Percentiles rank a stretch among this genome's conserved stretches.
phyloP scores from a whole-genome alignment of 2,797 vertebrate genomes.

The Coilia nasus region DNA sequence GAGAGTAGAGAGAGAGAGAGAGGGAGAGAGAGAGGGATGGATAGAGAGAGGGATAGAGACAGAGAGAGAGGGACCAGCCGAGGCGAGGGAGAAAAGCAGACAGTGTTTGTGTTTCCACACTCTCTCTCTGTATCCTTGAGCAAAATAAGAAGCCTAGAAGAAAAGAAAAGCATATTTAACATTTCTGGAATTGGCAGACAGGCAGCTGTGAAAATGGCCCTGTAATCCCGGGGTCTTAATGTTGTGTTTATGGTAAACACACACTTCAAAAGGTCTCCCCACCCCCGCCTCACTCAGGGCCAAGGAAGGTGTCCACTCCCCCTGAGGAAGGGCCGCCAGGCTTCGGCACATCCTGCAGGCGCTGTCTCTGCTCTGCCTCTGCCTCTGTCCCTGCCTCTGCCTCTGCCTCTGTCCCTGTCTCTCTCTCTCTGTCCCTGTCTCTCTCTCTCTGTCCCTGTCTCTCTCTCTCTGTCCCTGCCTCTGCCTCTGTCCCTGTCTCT shows the following conservation, averaged over 20 bases:
- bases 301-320: no score
- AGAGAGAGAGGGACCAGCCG: neutral
- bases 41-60: no score
- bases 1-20: no score
- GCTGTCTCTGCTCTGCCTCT: no score
- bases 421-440: no score
- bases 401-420: neutral
- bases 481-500: no score
- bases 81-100: constrained; percentile 46
- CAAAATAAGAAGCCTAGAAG: constrained; percentile 47
- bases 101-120: constrained; percentile 62
- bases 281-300: constrained; percentile 7
- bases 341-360: constrained; percentile 38
- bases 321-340: constrained; percentile 45
- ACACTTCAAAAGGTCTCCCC: constrained; percentile 60
- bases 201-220: constrained; percentile 69
- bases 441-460: no score
- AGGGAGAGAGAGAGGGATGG: no score
- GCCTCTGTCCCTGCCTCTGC: no score
- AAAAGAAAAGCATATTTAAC: constrained; percentile 67
- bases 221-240: constrained; percentile 60
- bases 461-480: no score
- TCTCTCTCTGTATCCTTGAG: constrained; percentile 58
- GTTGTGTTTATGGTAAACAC: constrained; percentile 68
- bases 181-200: constrained; percentile 68